Evolutionary conservation across 2,113 vertebrate genomes (phyloP).

Genomic region (Ia io): DNA sequence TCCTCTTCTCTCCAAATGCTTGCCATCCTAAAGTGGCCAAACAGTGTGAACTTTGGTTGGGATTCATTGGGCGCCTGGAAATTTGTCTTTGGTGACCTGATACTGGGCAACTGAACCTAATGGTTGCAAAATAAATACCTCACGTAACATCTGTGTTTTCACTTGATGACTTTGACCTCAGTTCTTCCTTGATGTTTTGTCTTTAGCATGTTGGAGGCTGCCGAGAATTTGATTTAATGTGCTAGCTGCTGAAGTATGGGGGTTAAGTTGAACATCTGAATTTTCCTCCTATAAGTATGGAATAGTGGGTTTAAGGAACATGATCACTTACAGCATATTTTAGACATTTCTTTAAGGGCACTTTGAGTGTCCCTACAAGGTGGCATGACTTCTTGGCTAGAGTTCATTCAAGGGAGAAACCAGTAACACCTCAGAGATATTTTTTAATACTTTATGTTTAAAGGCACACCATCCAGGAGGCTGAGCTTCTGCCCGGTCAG

Average conservation of each 20-base stretch:
- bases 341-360: neutral
- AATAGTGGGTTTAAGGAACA: neutral
- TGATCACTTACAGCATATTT: neutral
- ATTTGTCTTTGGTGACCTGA: constrained; percentile 14
- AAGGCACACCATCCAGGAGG: neutral
- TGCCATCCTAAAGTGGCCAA: neutral
- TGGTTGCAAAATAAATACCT: constrained; percentile 39
- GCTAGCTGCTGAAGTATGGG: neutral
- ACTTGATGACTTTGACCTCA: neutral
- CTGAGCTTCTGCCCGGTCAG: neutral
- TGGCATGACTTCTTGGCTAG: neutral
- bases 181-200: constrained; percentile 3
- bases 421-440: neutral
- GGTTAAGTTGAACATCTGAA: neutral
- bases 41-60: neutral
- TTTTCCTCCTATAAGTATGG: neutral
- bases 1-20: neutral
- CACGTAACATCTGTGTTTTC: neutral
- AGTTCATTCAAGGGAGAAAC: neutral
- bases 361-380: neutral
- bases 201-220: neutral
- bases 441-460: neutral
- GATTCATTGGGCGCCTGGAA: neutral
- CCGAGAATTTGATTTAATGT: neutral
- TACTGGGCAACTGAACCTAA: neutral